Evolutionary conservation across 1,140 invertebrate species (phyloP).

Genomic region (Bombyx mandarina): DNA sequence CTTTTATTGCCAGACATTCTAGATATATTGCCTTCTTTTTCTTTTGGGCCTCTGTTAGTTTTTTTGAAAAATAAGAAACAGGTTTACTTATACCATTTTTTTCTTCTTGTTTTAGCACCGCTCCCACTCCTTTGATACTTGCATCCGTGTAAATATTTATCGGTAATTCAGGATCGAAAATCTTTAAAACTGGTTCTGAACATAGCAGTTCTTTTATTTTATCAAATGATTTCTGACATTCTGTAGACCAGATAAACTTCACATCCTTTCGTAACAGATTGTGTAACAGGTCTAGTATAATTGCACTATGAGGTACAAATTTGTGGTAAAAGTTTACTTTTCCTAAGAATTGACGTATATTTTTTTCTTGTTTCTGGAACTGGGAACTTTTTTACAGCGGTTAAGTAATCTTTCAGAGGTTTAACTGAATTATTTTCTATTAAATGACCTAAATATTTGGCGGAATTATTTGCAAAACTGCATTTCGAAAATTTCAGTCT

Average conservation of each 20-base stretch:
- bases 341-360: conserved; percentile 28
- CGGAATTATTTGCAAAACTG: conserved; percentile 29
- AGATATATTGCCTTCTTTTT: conserved; percentile 26
- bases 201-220: conserved; percentile 36
- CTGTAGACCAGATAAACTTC: conserved; percentile 29
- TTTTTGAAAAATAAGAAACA: conserved; percentile 16
- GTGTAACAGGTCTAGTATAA: conserved; percentile 31
- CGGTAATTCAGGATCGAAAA: conserved; percentile 30
- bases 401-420: conserved; percentile 35
- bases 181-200: conserved; percentile 32
- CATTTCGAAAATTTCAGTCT: conserved; percentile 41
- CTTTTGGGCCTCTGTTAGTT: conserved; percentile 18
- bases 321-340: conserved; percentile 21
- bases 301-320: conserved; percentile 34
- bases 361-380: conserved; percentile 20
- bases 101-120: conserved; percentile 21
- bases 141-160: conserved; percentile 38
- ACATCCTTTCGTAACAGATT: conserved; percentile 23
- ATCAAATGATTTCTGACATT: conserved; percentile 36
- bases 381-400: conserved; percentile 37
- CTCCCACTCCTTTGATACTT: conserved; percentile 31
- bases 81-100: conserved; percentile 8
- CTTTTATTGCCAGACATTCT: conserved; percentile 6
- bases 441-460: conserved; percentile 16
- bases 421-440: conserved; percentile 28